Percentiles rank a stretch among this genome's conserved stretches.
Conservation (phyloP, 1,140 invertebrate genomes). For the Heliothis virescens region DNA sequence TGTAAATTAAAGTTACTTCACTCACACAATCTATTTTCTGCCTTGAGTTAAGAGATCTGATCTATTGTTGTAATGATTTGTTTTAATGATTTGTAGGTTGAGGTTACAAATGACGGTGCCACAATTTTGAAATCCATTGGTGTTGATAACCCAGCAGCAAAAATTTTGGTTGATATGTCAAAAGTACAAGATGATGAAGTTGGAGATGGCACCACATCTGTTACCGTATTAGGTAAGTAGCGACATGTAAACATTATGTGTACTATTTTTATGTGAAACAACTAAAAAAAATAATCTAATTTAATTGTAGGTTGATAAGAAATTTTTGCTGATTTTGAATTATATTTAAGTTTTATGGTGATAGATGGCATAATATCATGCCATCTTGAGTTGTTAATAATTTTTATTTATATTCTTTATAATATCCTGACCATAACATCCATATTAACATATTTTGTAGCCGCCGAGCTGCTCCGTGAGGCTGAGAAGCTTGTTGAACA, state of each 20-base stretch:
- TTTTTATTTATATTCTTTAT: background rate
- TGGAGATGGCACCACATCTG: conserved; percentile 99
- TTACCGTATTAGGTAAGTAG: conserved; percentile 94
- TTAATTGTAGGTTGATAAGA: too few relatives aligned
- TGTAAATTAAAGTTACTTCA: too few relatives aligned
- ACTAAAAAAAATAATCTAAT: too few relatives aligned
- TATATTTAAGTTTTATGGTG: too few relatives aligned
- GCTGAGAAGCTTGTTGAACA: conserved; percentile 97
- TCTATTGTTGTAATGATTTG: background rate
- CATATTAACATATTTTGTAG: conserved; percentile 75
- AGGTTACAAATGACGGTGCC: conserved; percentile 99
- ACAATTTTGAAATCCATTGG: conserved; percentile 99
- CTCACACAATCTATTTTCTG: too few relatives aligned
- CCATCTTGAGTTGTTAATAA: too few relatives aligned
- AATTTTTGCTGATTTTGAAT: too few relatives aligned
- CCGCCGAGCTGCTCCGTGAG: conserved; percentile 97
- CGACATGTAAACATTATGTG: conserved; percentile 19
- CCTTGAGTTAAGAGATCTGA: background rate
- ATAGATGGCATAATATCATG: too few relatives aligned
- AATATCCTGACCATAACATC: too few relatives aligned
- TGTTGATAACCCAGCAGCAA: conserved; percentile 99
- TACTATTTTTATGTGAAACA: too few relatives aligned
- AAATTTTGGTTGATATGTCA: conserved; percentile 99
- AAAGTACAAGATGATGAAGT: conserved; percentile 99
- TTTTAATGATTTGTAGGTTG: conserved; percentile 89